Conservation (phyloP, 2,888 invertebrate species). For the Spilosoma lubricipeda region DNA sequence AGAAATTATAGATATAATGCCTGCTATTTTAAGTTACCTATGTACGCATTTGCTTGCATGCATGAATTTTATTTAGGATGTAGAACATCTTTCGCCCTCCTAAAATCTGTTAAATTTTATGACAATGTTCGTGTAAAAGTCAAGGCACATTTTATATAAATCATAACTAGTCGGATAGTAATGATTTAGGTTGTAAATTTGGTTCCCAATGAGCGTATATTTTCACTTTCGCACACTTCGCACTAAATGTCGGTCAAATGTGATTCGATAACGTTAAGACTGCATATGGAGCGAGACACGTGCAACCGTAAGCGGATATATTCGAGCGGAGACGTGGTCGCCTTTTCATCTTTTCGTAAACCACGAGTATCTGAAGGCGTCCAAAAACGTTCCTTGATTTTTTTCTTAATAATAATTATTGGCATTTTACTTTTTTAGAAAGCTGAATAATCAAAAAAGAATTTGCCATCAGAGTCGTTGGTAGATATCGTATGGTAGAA, state of each 20-base stretch:
- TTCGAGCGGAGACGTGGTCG: neutral
- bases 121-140: neutral
- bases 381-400: neutral
- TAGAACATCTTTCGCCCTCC: no score
- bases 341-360: neutral
- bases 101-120: no score
- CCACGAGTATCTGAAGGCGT: neutral
- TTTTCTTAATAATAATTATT: neutral
- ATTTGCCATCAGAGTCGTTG: neutral
- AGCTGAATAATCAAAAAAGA: neutral
- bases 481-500: neutral
- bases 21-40: neutral
- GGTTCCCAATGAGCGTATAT: neutral
- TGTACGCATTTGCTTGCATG: no score
- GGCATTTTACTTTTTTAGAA: neutral
- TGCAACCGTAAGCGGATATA: neutral
- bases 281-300: neutral
- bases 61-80: no score
- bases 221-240: neutral
- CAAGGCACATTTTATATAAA: neutral
- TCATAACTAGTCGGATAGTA: neutral
- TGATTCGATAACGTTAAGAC: neutral
- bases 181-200: no score
- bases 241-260: neutral
- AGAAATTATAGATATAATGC: neutral